Conservation (phyloP, 2,888 invertebrate species). For the Caenorhabditis doughertyi region DNA sequence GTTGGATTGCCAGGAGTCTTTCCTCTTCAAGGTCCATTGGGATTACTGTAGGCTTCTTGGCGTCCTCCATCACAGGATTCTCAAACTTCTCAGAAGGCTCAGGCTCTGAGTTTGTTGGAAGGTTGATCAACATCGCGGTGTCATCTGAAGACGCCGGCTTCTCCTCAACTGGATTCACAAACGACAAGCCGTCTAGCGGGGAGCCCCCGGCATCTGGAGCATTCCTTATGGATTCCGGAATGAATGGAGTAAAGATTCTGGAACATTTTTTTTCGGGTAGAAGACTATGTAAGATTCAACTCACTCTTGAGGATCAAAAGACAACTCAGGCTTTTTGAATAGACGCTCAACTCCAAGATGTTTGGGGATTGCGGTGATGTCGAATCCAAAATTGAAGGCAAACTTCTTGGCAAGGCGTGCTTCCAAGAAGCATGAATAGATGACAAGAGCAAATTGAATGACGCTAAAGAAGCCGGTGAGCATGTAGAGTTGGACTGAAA, state of each 20-base stretch:
- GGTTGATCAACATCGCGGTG: constrained; percentile 18
- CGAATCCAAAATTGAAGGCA: constrained; percentile 40
- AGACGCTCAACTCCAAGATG: constrained; percentile 42
- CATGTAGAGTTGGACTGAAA: constrained; percentile 67
- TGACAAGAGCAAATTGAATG: constrained; percentile 30
- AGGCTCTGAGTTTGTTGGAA: constrained; percentile 31
- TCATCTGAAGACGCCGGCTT: constrained; percentile 3
- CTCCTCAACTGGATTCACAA: too few species aligned
- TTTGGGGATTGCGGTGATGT: constrained; percentile 52
- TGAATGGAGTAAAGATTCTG: neutral
- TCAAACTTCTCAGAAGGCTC: neutral
- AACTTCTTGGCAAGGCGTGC: constrained; percentile 28
- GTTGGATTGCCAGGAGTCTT: constrained; percentile 43
- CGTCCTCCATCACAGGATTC: neutral
- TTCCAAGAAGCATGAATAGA: constrained; percentile 27
- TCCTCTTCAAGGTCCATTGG: constrained; percentile 1
- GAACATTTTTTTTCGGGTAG: neutral
- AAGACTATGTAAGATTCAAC: constrained; percentile 46
- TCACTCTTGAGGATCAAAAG: constrained; percentile 79
- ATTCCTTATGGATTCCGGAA: neutral
- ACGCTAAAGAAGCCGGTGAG: constrained; percentile 27
- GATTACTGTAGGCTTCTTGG: neutral
- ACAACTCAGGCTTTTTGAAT: constrained; percentile 74
- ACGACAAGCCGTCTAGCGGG: neutral
- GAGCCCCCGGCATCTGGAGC: neutral